phyloP scores from a whole-genome alignment of 1,140 invertebrate genomes.

The Oppia nitens region DNA sequence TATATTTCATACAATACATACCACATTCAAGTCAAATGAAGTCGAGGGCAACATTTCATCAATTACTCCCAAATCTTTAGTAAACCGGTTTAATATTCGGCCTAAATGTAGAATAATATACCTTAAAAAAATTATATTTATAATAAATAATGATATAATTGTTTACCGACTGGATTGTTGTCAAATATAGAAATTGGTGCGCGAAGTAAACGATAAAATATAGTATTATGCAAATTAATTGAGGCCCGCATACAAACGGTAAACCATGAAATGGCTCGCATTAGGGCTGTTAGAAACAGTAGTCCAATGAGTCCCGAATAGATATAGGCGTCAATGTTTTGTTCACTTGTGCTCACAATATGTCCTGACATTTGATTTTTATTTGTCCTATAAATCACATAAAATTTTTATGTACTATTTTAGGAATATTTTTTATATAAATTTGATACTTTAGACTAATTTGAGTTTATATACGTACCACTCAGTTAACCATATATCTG shows the following conservation, averaged over 20 bases:
- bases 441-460: too few relatives aligned
- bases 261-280: constrained; percentile 51
- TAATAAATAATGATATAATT: neutral
- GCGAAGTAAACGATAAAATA: constrained; percentile 60
- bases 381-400: neutral
- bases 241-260: constrained; percentile 58
- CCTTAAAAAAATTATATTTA: neutral
- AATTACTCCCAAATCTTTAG: constrained; percentile 19
- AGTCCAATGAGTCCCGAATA: constrained; percentile 28
- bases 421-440: neutral
- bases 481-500: constrained; percentile 5
- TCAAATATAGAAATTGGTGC: constrained; percentile 76
- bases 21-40: constrained; percentile 47
- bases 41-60: constrained; percentile 44
- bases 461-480: too few relatives aligned
- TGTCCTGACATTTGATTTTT: constrained; percentile 10
- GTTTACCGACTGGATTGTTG: constrained; percentile 47
- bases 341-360: neutral
- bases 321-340: constrained; percentile 17
- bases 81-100: constrained; percentile 22
- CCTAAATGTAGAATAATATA: constrained; percentile 5
- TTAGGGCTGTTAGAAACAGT: constrained; percentile 28
- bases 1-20: constrained; percentile 34
- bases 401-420: neutral
- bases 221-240: constrained; percentile 54